A percentile compares a stretch with the other conserved stretches of the same genome.
phyloP scores from a whole-genome alignment of 2,113 vertebrate genomes.

The Clupea harengus region DNA sequence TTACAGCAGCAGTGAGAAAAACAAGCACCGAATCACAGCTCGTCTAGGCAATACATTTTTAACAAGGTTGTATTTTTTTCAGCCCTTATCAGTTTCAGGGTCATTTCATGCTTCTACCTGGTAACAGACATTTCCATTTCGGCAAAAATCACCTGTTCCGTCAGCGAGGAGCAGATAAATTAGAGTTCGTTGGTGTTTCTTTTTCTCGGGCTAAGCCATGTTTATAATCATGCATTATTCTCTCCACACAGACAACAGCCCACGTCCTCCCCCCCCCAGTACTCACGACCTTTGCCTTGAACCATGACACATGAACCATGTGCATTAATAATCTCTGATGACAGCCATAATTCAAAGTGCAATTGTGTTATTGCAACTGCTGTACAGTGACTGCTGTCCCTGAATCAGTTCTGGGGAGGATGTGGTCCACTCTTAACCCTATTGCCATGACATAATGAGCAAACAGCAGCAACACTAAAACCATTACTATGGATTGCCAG shows the following conservation, averaged over 20 bases:
- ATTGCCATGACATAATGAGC: neutral
- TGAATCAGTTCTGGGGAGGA: neutral
- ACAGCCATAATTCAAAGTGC: neutral
- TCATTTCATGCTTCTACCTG: neutral
- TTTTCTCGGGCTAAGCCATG: neutral
- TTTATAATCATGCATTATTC: neutral
- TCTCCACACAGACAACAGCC: neutral
- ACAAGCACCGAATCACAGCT: neutral
- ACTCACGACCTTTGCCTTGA: neutral
- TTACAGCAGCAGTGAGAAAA: neutral
- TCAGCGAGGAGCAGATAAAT: neutral
- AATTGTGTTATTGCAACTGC: no score
- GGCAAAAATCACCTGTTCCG: neutral
- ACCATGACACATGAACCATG: neutral
- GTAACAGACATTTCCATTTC: neutral
- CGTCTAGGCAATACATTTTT: neutral
- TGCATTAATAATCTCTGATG: neutral
- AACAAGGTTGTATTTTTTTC: constrained; percentile 1
- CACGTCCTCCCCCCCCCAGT: neutral
- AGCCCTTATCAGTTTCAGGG: constrained; percentile 1
- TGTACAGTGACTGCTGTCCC: neutral
- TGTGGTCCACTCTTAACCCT: neutral
- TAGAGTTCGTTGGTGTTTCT: neutral
- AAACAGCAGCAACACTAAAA: neutral
- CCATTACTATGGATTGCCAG: neutral